Evolutionary conservation across 2,888 invertebrate genomes (phyloP).

Genomic region (Nomada flava): DNA sequence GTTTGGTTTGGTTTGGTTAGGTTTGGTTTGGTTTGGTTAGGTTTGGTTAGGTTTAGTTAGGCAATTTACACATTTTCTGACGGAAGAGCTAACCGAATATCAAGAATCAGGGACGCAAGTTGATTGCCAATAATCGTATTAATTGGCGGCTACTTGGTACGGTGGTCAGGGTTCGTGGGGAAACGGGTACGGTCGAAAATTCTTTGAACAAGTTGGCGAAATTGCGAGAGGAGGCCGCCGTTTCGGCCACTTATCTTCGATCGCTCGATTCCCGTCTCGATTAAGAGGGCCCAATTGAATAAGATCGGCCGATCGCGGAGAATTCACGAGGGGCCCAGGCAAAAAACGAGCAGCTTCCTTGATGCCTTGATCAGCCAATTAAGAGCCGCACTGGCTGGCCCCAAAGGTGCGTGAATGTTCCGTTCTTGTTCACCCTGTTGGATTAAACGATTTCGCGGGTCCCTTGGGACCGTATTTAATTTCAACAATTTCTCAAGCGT

Average conservation of each 20-base stretch:
- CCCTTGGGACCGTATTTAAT: background rate
- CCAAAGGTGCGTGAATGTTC: slow-evolving; percentile 25
- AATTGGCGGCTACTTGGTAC: background rate
- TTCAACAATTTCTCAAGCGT: too few species aligned
- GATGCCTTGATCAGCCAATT: slow-evolving; percentile 68
- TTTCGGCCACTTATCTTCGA: slow-evolving; percentile 52
- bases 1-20: too few species aligned
- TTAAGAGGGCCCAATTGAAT: slow-evolving; percentile 67
- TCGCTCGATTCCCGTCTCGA: slow-evolving; percentile 61
- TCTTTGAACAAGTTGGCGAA: slow-evolving; percentile 26
- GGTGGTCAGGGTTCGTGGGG: background rate
- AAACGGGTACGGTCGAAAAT: slow-evolving; percentile 22
- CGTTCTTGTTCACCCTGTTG: slow-evolving; percentile 13
- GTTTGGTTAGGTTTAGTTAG: too few species aligned
- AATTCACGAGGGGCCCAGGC: slow-evolving; percentile 57
- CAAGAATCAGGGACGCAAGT: background rate
- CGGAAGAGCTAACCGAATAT: background rate
- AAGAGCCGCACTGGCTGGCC: slow-evolving; percentile 53
- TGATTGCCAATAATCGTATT: background rate
- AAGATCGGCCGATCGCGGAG: slow-evolving; percentile 65
- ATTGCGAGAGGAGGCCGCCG: slow-evolving; percentile 31
- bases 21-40: too few species aligned
- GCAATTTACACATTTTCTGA: background rate
- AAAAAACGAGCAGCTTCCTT: slow-evolving; percentile 64
- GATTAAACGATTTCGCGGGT: background rate